phyloP scores from a whole-genome alignment of 2,113 vertebrate species.

The Chloropsis hardwickii region DNA sequence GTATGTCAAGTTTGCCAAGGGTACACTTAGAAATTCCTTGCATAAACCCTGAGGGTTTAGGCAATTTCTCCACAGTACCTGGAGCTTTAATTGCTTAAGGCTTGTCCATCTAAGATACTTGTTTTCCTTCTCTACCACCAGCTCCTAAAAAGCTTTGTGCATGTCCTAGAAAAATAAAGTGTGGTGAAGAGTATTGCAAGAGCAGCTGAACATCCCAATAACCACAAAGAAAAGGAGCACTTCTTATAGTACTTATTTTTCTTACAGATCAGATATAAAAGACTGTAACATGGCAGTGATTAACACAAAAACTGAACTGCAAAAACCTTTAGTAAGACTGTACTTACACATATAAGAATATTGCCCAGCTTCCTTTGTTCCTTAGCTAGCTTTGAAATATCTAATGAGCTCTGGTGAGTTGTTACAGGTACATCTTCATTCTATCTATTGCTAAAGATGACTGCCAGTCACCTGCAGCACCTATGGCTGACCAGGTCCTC shows the following conservation, averaged over 20 bases:
- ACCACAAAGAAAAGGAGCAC: background rate
- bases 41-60: background rate
- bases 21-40: background rate
- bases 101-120: background rate
- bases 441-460: background rate
- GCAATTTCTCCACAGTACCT: background rate
- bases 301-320: background rate
- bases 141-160: background rate
- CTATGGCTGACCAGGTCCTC: background rate
- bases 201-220: background rate
- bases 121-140: background rate
- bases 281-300: fast-evolving
- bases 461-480: background rate
- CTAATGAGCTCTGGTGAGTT: background rate
- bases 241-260: background rate
- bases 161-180: background rate
- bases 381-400: background rate
- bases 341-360: background rate
- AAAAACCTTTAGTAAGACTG: background rate
- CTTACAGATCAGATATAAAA: background rate
- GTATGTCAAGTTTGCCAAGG: background rate
- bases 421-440: background rate
- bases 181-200: background rate
- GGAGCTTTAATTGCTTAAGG: background rate
- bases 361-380: background rate